phyloP scores from a whole-genome alignment of 1,140 invertebrate species.

The Drosophila suzukii region DNA sequence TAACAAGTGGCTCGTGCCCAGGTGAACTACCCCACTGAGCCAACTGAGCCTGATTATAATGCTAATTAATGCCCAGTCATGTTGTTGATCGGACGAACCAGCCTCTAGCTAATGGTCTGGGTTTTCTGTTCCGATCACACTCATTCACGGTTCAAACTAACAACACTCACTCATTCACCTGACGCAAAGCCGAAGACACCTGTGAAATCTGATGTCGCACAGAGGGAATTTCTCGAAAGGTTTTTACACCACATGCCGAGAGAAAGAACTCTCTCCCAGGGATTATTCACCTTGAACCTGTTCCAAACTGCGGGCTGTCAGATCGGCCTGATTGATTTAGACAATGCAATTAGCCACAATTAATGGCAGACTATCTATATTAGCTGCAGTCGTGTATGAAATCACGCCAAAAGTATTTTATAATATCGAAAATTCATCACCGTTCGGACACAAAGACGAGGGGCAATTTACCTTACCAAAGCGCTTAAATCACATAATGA shows the following conservation, averaged over 20 bases:
- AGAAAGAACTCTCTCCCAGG: constrained; percentile 18
- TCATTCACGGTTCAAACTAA: constrained; percentile 51
- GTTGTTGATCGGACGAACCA: constrained; percentile 29
- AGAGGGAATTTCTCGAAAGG: neutral
- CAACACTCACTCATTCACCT: constrained; percentile 24
- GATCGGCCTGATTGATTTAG: constrained; percentile 38
- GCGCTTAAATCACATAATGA: constrained; percentile 71
- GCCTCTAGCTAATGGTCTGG: constrained; percentile 26
- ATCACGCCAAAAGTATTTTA: constrained; percentile 69
- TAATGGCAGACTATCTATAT: constrained; percentile 29
- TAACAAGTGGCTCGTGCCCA: constrained; percentile 74
- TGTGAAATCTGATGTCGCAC: constrained; percentile 29
- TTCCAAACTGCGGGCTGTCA: constrained; percentile 12
- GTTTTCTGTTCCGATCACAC: constrained; percentile 33
- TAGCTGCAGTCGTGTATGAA: constrained; percentile 31
- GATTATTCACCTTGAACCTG: constrained; percentile 33
- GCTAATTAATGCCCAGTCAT: constrained; percentile 69
- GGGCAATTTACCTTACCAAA: constrained; percentile 51
- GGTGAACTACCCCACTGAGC: constrained; percentile 70
- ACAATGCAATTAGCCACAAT: constrained; percentile 28
- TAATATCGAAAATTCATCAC: constrained; percentile 61
- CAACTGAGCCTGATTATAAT: constrained; percentile 60
- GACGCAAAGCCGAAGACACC: constrained; percentile 41
- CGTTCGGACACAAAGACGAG: constrained; percentile 38
- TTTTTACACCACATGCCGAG: neutral